Base-by-base conservation (phyloP, 2,797 vertebrate genomes). In the Poecilia velifera region DNA sequence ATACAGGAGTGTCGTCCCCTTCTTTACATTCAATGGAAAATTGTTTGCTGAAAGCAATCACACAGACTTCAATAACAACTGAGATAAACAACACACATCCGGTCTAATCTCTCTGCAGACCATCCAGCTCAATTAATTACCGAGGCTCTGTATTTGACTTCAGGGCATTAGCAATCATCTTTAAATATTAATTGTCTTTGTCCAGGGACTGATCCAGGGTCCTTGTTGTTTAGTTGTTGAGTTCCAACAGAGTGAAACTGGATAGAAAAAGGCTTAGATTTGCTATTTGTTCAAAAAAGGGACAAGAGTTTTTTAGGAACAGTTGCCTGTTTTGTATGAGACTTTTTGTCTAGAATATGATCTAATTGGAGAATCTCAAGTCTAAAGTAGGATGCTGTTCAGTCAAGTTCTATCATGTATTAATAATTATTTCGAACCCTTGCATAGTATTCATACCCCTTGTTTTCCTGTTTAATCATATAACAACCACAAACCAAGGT, bases 101-200 rank as follows among this genome's bases (percentile, higher is more conserved):
- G 90, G 93, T 91, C 88, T 93, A 95, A 95, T 93, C 92, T 95
- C 95, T 93, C 94, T 84, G 81, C 10, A 92, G 90, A 93, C 94
- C 93, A 93, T 92, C 94, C 94, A 91, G 87, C 91, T 95, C 95
- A 94, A 96, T 97, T 97, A 96, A 97, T 96, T 96, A 96, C 94
- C 95, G 93, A 90, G 91, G 93, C 90, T 94, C 91, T 87, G 88
- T 95, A 93, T 96, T 96, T 96, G 92, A 95, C 96, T 96, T 94
- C 90, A 84, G 96, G 96, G 95, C 94, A 93, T 93, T 93, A 92
- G 94, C 95, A 96, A 96, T 96, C 95, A 96, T 97, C 95, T 96
- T 97, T 95, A 97, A 97, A 97, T 97, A 97, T 97, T 97, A 96
- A 97, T 97, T 93, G 95, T 91, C 95, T 96, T 95, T 96, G 95